Base-by-base conservation (phyloP, 2,888 invertebrate species). In the Drosophila paramelanica region DNA sequence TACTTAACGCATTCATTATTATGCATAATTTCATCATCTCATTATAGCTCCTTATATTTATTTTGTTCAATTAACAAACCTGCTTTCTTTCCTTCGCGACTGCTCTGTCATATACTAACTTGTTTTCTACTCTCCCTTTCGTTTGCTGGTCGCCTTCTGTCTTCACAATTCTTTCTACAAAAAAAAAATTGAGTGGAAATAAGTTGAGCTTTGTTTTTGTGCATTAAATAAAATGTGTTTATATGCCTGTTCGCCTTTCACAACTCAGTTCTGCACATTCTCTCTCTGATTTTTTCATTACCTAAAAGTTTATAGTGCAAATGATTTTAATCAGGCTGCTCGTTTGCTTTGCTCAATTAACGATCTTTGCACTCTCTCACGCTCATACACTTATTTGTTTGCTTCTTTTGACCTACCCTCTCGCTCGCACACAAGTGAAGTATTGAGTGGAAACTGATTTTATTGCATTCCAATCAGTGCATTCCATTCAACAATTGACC, bases 401-500 rank as follows among this genome's bases (percentile, higher is more conserved):
- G 11, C 5, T 20, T 42, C n/a, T 55, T 7, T 23, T 38, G 6
- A 31, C 38, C 38, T 38, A 20, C 49, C 43, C 51, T 36, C 23
- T 59, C 60, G 31, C 31, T 62, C 42, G 42, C 62, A 57, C 23
- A 7, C 10, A 50, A 11, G n/a, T 36, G 10, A 33, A 7, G 8
- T 38, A 13, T 23, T 58, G 20, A 64, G 64, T 64, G 43, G 31
- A 38, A 60, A 20, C 33, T 10, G 23, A 13, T 42, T 33, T 42
- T 20, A 31, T 53, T 31, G 17, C 33, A n/a, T 42, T 41, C 11
- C 17, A n/a, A 20, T 36, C 3, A 49, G 5, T 33, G 14, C n/a
- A n/a, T 50, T 58, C 27, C 61, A 39, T 25, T 55, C 56, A 20
- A 11, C 13, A 23, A 23, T 64, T 43, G 13, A 36, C 4, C 11